Base-by-base conservation (phyloP, 2,797 vertebrate genomes). In the Lutjanus argentimaculatus region DNA sequence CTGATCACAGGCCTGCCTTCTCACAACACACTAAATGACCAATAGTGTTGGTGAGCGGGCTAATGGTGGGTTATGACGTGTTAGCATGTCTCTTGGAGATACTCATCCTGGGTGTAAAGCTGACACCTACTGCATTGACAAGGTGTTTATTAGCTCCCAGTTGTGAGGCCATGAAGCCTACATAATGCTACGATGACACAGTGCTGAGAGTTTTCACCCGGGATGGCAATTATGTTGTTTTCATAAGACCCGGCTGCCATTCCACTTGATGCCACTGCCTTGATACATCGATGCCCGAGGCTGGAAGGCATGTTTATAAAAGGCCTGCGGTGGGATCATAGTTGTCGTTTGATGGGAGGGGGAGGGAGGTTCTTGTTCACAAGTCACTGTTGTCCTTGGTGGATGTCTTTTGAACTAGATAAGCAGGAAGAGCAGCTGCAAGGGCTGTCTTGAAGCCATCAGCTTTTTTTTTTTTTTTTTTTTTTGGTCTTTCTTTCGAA, bases 91-190 rank as follows among this genome's bases (percentile, higher is more conserved):
- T 91, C 92, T 69, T 84, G 55, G 90, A 94, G 88, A 93, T 84
- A 25, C 79, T 83, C 80, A 69, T 80, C 91, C 72, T 58, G 73
- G 69, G 93, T 92, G 89, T 87, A 83, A 89, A 90, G 79, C 79
- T 66, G 82, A 93, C 91, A 92, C 93, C 93, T 91, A 68, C 86
- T 69, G 85, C 75, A 85, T 43, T 62, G 83, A 90, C 90, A 87
- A 92, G 92, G 93, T 93, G 93, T 93, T 93, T 95, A 94, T 94
- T 91, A 93, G 92, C 86, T 93, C 94, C 92, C 92, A 89, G 85
- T 85, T 85, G 89, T 79, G 72, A 75, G 82, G 84, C 85, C 84
- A 19, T 6, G 66, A 57, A 69, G 88, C 77, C 86, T 73, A 59
- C 77, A 80, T 58, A 46, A 88, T 61, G 72, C 67, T 21, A 72